Evolutionary conservation across 2,113 vertebrate species (phyloP), one percentile per base, ranked within the genome.

Genomic region (Oryzias woworae): DNA sequence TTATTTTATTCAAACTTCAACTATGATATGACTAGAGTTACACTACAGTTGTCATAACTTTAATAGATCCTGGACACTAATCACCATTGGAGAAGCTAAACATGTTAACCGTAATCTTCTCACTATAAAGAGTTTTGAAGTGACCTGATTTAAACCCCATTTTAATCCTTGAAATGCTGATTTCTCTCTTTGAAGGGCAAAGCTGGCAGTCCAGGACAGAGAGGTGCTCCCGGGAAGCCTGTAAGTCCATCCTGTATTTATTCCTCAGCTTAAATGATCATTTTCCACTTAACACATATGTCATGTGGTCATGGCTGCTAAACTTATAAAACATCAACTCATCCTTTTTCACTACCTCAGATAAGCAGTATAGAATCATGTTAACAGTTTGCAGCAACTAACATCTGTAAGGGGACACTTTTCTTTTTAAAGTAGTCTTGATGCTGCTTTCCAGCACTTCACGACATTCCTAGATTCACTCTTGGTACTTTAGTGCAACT

Each of bases 141-240:
- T 36, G 36, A 61, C 3, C 12, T 14, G 22, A 54, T 53, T 46
- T 45, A 31, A 77, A 43, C 17, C 59, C 7, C 14, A 13, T 8
- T 1, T 59, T 41, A 24, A 45, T 54, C 4, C 49, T 61, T 58
- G 1, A 47, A 66, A 42, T 66, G 3, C 41, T 65, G 16, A 57
- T 79, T 71, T 87, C 72, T 80, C 23, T 80, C 76, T 81, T 31
- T 88, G 3, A 60, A 98, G 97, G 97, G 96, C 57, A 97, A 95
- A 81, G 90, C 93, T 80, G 97, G 97, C 77, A 79, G 80, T 86
- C 94, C 90, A 53, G 97, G 97, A 79, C 94, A 94, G 71, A 93
- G 92, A 87, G 97, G 97, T 64, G 72, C 77, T 58, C 82, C 90
- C 67, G 97, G 97, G 58, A 85, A 89, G 63, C 67, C 85, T 67